Conservation (phyloP, 2,888 invertebrate species). For the Lasius fuliginosus region DNA sequence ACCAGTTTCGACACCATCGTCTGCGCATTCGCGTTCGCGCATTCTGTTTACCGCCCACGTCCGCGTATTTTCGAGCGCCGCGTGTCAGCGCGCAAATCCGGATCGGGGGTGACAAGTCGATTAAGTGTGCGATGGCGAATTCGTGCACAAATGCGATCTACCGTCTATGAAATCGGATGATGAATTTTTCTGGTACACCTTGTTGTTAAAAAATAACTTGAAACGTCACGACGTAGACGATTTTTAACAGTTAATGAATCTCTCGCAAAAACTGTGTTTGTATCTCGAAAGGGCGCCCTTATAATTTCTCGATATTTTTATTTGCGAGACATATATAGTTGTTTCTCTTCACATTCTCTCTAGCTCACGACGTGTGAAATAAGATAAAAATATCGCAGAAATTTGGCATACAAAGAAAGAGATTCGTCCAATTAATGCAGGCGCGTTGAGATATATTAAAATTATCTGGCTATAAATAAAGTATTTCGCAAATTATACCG, state of each 20-base stretch:
- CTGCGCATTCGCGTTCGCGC: slow-evolving; percentile 66
- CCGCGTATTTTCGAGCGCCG: slow-evolving; percentile 39
- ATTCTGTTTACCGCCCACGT: slow-evolving; percentile 62
- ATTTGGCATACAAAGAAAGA: not conserved
- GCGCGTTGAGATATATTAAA: not conserved
- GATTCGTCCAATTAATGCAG: not conserved
- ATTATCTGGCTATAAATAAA: not conserved
- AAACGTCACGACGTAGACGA: not conserved
- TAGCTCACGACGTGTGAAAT: not conserved
- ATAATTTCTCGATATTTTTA: not conserved
- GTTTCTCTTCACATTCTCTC: no score
- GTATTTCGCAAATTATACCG: not conserved
- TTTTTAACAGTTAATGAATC: not conserved
- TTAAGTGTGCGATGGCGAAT: not conserved
- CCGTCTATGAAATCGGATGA: not conserved
- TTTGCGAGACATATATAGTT: not conserved
- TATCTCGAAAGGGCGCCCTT: not conserved
- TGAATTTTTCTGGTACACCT: not conserved
- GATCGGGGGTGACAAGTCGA: slow-evolving; percentile 23
- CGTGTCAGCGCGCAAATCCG: slow-evolving; percentile 10
- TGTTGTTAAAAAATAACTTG: not conserved
- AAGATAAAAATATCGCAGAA: not conserved
- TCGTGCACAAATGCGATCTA: not conserved
- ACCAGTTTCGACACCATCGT: not conserved
- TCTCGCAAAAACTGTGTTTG: not conserved